Base-by-base conservation (phyloP, 2,888 invertebrate genomes). In the Habrosyne pyritoides region DNA sequence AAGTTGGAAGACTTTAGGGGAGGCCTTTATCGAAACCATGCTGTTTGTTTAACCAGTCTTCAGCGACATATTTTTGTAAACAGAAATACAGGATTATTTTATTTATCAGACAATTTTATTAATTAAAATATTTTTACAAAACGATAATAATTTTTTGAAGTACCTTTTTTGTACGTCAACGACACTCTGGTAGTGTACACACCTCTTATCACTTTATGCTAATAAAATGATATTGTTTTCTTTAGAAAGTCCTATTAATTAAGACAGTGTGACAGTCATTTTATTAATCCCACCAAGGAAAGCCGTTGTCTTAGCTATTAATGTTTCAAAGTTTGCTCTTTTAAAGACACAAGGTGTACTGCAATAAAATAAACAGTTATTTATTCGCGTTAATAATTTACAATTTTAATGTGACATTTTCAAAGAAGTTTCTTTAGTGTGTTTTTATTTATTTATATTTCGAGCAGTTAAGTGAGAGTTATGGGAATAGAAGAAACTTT, bases 201-300 rank as follows among this genome's bases (percentile, higher is more conserved):
- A 28, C 63, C 50, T 56, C 70, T 53, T 69, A 71, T 74, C 59
- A 77, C 72, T 80, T 81, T 88, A 89, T 90, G 90, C 87, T 86
- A 90, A 90, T 90, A 91, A 89, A 91, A 89, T 91, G 87, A 89
- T 91, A 92, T 91, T 91, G 91, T 92, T 91, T 91, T 91, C 91
- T 91, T 92, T 84, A 84, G 79, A 84, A 92, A 91, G 83, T 90
- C 83, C 91, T 87, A 91, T 92, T 91, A 91, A 92, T 91, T 92
- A 90, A 84, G 90, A 84, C 24, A 87, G 80, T 84, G 84, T 82
- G 89, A 87, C 90, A 87, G 83, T 75, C 85, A 87, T 90, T 91
- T 88, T 87, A 89, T 89, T 91, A 90, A 91, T 91, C 91, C 88
- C 70, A 59, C 79, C 81, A 82, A 84, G 77, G 81, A 79, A 83